Evolutionary conservation across 2,888 invertebrate genomes (phyloP), one percentile per base, ranked within the genome.

Genomic region (Eudemis profundana): DNA sequence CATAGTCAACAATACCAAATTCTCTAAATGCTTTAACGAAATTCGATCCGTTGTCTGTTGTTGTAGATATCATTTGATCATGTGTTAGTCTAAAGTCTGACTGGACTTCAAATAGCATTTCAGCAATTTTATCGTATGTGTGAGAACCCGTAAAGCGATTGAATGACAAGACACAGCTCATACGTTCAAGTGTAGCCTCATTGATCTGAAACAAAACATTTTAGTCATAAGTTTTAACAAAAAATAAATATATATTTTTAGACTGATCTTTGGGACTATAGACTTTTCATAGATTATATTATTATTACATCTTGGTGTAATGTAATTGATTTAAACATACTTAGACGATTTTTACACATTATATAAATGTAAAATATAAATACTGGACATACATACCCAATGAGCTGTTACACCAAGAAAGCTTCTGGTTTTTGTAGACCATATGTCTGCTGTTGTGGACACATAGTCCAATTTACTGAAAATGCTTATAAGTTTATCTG

Each of bases 401-500:
- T 36, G 36, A n/a, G 12, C 12, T 2, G 36, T 36, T 2, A 36
- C 36, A 36, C 36, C 36, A 36, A 36, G 36, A n/a, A n/a, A n/a
- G n/a, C n/a, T n/a, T n/a, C n/a, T n/a, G n/a, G n/a, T n/a, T n/a
- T n/a, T n/a, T n/a, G 4, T n/a, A 10, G 42, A 44, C 42, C 42
- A 44, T 44, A 44, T 44, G 19, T 44, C 42, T 10, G 42, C 42
- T 19, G 42, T 44, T 8, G 42, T 44, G 2, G 42, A 44, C 3
- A 44, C 42, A 44, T 44, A 44, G 3, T 44, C 19, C 17, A 44
- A 10, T 10, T 44, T 10, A 19, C 42, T 44, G 10, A 44, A 19
- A 44, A 19, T 44, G 3, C 10, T 2, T 44, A 10, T 17, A 19
- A 44, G 42, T 44, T 17, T 44, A 15, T 42, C 42, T 1, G 19